A percentile compares a stretch with the other conserved stretches of the same genome.
Evolutionary conservation across 2,797 vertebrate species (phyloP).

Genomic region (Typhlichthys subterraneus): DNA sequence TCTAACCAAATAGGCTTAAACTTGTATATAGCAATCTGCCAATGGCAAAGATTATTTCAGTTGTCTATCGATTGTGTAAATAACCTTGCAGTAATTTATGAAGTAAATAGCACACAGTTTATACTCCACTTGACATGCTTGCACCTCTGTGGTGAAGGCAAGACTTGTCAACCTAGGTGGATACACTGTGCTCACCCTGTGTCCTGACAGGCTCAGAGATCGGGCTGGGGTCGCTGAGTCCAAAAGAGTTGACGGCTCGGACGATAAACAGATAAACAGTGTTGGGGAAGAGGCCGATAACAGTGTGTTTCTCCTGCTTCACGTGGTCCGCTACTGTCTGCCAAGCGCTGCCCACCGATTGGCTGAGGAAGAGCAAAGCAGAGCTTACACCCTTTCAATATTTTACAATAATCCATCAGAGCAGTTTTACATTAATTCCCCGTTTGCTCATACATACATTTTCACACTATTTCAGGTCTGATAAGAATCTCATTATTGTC

Average conservation of each 20-base stretch:
- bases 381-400: background rate
- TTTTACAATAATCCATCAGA: too few species aligned
- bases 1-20: background rate
- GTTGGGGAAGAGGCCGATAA: conserved; percentile 84
- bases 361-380: conserved; percentile 70
- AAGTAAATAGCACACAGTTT: too few species aligned
- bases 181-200: conserved; percentile 75
- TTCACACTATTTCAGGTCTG: too few species aligned
- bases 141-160: too few species aligned
- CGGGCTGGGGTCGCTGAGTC: conserved; percentile 92
- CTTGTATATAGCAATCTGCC: background rate
- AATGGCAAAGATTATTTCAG: too few species aligned
- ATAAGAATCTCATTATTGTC: too few species aligned
- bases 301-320: conserved; percentile 86
- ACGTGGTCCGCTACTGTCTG: conserved; percentile 89
- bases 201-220: conserved; percentile 91
- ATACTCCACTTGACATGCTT: too few species aligned
- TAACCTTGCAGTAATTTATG: too few species aligned
- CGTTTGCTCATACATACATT: too few species aligned
- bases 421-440: too few species aligned
- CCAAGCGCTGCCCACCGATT: conserved; percentile 89
- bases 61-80: too few species aligned
- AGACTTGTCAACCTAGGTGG: background rate
- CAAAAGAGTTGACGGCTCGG: conserved; percentile 85
- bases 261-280: conserved; percentile 93